Evolutionary conservation across 2,888 invertebrate species (phyloP).

Genomic region (Melangyna quadrimaculata): DNA sequence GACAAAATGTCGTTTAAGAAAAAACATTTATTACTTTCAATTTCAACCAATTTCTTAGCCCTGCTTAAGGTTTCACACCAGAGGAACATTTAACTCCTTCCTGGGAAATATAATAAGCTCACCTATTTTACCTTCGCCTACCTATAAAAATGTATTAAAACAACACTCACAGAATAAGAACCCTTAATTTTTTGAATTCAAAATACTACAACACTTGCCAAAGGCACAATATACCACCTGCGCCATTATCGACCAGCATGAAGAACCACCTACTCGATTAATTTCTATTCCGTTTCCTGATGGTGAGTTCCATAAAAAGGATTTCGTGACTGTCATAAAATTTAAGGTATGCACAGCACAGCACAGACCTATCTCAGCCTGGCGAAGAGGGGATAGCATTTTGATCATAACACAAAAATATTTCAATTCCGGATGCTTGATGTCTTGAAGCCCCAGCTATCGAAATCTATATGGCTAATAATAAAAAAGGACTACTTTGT

Average conservation of each 20-base stretch:
- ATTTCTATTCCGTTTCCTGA: constrained; percentile 42
- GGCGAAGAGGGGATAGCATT: not conserved
- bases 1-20: too few species aligned
- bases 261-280: constrained; percentile 17
- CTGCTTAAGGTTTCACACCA: not conserved
- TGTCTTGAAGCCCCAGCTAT: not conserved
- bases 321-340: constrained; percentile 67
- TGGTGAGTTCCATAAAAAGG: constrained; percentile 64
- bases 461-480: not conserved
- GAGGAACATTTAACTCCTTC: constrained; percentile 44
- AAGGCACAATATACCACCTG: not conserved
- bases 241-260: not conserved
- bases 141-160: constrained; percentile 33
- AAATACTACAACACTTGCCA: not conserved
- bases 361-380: not conserved
- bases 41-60: not conserved
- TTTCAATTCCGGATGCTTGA: constrained; percentile 10
- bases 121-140: constrained; percentile 51
- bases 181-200: constrained; percentile 4
- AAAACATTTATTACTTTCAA: too few species aligned
- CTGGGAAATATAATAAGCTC: constrained; percentile 44
- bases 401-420: constrained; percentile 17
- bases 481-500: not conserved
- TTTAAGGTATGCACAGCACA: not conserved
- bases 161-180: constrained; percentile 7